Base-by-base conservation (phyloP, 1,140 invertebrate species). In the Pogonomyrmex barbatus region DNA sequence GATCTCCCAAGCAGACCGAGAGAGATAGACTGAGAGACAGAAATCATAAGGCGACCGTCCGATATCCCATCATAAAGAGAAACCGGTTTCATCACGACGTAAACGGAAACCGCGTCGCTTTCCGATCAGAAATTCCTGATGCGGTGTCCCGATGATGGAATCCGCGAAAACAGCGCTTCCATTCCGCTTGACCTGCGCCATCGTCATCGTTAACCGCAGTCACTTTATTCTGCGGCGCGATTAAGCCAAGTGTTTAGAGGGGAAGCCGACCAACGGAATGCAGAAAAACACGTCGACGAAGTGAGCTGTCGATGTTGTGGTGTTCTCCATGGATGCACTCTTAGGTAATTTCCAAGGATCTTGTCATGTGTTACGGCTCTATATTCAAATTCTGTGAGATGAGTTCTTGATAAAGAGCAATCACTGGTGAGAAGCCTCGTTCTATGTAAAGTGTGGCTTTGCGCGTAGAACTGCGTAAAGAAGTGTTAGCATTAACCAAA, bases 31-130 rank as follows among this genome's bases (percentile, higher is more conserved):
- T 24, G 24, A 68, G 65, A 68, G 30, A 50, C 42, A 90, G 30
- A 36, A n/a, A 70, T 36, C 77, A 36, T 81, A 89, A 68, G 63
- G 47, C 78, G 73, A 85, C 76, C 81, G 82, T 78, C 67, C 87
- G 83, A 87, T 88, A 91, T 87, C 78, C 85, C 70, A 79, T 90
- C 89, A 90, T 90, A 90, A 90, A 90, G 87, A 89, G 88, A 89
- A 92, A 92, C 92, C 91, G 91, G 91, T 92, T 92, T 87, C 85
- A 86, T 87, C 88, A 90, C 91, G 89, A 91, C 88, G 88, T 91
- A 90, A 87, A 92, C 91, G 92, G 92, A 92, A 92, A 92, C 90
- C 91, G 24, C 24, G 92, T 91, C 90, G 88, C 78, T 73, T 85
- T 73, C 39, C 63, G 85, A 87, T 88, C 79, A 88, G 86, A 87